phyloP scores from a whole-genome alignment of 2,113 vertebrate species.

The Grantiella picta region DNA sequence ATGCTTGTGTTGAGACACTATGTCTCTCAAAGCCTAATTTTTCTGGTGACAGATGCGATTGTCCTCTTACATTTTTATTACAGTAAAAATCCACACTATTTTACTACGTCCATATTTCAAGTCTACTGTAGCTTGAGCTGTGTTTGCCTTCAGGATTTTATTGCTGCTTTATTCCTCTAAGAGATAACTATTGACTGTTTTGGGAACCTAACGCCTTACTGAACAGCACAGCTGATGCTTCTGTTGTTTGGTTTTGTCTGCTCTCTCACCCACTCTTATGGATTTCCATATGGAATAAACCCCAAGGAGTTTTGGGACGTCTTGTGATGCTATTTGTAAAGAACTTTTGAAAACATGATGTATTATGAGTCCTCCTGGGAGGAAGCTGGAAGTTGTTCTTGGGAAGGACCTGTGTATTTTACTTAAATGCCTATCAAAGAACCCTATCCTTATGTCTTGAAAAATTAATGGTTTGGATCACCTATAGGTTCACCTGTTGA shows the following conservation, averaged over 20 bases:
- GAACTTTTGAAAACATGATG: not conserved
- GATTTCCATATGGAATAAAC: not conserved
- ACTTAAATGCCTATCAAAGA: not conserved
- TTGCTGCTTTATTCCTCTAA: not conserved
- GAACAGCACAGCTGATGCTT: not conserved
- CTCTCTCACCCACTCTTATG: not conserved
- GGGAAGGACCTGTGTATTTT: not conserved
- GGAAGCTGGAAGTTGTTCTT: not conserved
- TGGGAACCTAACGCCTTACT: not conserved
- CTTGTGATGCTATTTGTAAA: not conserved
- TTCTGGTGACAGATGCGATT: not conserved
- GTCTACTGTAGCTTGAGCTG: not conserved
- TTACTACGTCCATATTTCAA: not conserved
- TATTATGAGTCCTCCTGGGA: not conserved
- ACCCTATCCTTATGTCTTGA: not conserved
- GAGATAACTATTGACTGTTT: not conserved
- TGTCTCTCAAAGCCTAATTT: not conserved
- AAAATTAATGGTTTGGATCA: not conserved
- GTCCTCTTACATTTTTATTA: not conserved
- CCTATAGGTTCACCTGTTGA: not conserved
- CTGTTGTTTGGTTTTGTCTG: not conserved
- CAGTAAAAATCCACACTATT: not conserved
- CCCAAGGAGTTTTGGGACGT: not conserved
- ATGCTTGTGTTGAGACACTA: fast-evolving
- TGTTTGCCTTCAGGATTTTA: not conserved